Conservation (phyloP, 2,113 vertebrate species). For the Brachionichthys hirsutus region DNA sequence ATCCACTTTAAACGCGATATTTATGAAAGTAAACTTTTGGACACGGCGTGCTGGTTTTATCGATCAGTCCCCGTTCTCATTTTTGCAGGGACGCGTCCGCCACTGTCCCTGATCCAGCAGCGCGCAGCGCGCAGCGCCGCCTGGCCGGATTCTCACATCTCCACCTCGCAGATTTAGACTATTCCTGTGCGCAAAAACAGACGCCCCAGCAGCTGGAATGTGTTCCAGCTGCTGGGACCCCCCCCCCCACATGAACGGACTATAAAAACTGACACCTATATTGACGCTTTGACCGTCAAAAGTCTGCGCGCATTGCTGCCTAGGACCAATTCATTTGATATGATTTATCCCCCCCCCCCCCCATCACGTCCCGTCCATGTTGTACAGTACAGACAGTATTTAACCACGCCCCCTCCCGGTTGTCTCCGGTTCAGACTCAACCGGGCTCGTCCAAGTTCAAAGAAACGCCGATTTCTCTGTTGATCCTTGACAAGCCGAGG, state of each 20-base stretch:
- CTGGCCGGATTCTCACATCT: constrained; percentile 21
- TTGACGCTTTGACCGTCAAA: constrained; percentile 53
- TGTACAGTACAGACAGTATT: constrained; percentile 88
- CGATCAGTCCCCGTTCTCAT: constrained; percentile 34
- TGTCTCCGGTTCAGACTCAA: constrained; percentile 76
- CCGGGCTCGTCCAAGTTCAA: constrained; percentile 82
- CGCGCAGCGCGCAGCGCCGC: constrained; percentile 23
- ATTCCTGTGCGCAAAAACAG: constrained; percentile 39
- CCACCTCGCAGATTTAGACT: constrained; percentile 35
- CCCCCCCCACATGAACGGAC: constrained; percentile 4
- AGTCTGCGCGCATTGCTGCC: constrained; percentile 13
- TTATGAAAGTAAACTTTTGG: constrained; percentile 69
- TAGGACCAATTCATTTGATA: constrained; percentile 17
- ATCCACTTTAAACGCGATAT: constrained; percentile 20
- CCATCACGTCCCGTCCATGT: constrained; percentile 81
- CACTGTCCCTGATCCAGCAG: constrained; percentile 18
- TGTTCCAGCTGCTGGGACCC: constrained; percentile 33
- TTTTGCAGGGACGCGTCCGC: constrained; percentile 31
- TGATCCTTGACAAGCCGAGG: not conserved
- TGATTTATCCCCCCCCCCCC: too few relatives aligned
- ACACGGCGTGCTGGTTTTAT: constrained; percentile 60
- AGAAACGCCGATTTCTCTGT: constrained; percentile 62
- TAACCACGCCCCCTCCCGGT: constrained; percentile 88
- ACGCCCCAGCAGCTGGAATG: constrained; percentile 58
- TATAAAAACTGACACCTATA: not conserved